Base-by-base conservation (phyloP, 2,888 invertebrate species). In the Drosophila limbata region DNA sequence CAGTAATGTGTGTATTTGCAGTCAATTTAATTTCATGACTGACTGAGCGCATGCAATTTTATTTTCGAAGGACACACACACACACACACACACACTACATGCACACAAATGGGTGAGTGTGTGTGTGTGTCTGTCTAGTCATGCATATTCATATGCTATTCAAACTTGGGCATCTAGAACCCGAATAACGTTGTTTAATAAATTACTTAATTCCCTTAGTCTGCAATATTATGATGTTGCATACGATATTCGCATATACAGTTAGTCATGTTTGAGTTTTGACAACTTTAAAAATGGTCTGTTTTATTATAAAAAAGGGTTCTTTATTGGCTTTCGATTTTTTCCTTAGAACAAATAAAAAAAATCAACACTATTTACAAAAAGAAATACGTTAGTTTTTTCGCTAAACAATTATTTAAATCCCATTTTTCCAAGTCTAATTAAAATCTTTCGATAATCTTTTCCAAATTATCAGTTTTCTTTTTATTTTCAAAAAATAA, bases 11-110 rank as follows among this genome's bases (percentile, higher is more conserved):
- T 77, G 84, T 88, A 84, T 84, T 90, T 90, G 89, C 90, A 90
- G 89, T 90, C 90, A 90, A 90, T 90, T 90, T 90, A 90, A 90
- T 90, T 90, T 90, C 86, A 89, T 89, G 86, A 90, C 83, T 90
- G 90, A 90, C 89, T 90, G 88, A 84, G 84, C 88, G 81, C 85
- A 78, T 84, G 84, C 89, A 89, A 88, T 84, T 81, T 84, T 84
- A 81, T 74, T 63, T 81, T 74, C 86, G 84, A 84, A 81, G 81
- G 89, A 88, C 84, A 86, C 71, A 75, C 68, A 69, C 59, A 69
- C 59, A 69, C 55, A 70, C 57, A 72, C 61, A 50, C 50, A 28
- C 28, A 28, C 28, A 28, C 25, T 11, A 6, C 15, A 35, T 17
- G 53, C 64, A 64, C 44, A 69, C n/a, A 19, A 50, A 51, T 37